phyloP scores from a whole-genome alignment of 2,113 vertebrate species.

The Nothobranchius kuhntae region DNA sequence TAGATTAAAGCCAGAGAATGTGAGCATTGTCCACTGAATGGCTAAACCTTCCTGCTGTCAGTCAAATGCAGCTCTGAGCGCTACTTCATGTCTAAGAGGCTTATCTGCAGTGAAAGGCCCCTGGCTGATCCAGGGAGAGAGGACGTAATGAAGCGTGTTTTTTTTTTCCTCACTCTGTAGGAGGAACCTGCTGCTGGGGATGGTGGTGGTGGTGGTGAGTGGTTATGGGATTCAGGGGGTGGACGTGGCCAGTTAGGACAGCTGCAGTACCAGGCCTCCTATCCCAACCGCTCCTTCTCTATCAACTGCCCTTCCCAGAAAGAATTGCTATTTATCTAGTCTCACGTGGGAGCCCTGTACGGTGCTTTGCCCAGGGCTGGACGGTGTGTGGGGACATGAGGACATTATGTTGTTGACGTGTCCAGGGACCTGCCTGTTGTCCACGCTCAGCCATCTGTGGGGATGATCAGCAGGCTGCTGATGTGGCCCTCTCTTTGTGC shows the following conservation, averaged over 20 bases:
- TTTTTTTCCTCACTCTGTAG: slow-evolving; percentile 90
- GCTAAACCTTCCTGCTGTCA: slow-evolving; percentile 99
- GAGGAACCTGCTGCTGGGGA: slow-evolving; percentile 94
- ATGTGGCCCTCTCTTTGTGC: slow-evolving; percentile 78
- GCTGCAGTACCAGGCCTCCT: slow-evolving; percentile 83
- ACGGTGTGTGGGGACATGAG: slow-evolving; percentile 48
- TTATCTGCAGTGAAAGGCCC: slow-evolving; percentile 99
- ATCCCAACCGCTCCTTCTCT: slow-evolving; percentile 22
- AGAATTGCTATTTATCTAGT: slow-evolving; percentile 97
- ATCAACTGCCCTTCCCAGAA: slow-evolving; percentile 77
- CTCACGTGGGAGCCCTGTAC: slow-evolving; percentile 85
- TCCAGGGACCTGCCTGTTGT: slow-evolving; percentile 76
- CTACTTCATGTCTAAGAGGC: slow-evolving; percentile 99
- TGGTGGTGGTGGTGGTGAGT: slow-evolving; percentile 45
- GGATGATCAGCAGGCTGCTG: slow-evolving; percentile 70
- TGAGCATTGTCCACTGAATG: slow-evolving; percentile 99
- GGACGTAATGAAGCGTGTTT: slow-evolving; percentile 99
- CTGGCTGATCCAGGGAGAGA: slow-evolving; percentile 98
- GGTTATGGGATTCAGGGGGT: slow-evolving; percentile 60
- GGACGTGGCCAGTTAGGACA: slow-evolving; percentile 84
- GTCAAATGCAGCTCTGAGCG: slow-evolving; percentile 98
- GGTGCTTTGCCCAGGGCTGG: slow-evolving; percentile 30
- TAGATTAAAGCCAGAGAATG: slow-evolving; percentile 99
- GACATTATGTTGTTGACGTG: slow-evolving; percentile 60
- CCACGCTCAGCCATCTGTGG: slow-evolving; percentile 70